These are phyloP conservation scores for Dendroctonus ponderosae DNA, from an alignment of 1,140 invertebrate species.

Conservation along the genomic window DNA sequence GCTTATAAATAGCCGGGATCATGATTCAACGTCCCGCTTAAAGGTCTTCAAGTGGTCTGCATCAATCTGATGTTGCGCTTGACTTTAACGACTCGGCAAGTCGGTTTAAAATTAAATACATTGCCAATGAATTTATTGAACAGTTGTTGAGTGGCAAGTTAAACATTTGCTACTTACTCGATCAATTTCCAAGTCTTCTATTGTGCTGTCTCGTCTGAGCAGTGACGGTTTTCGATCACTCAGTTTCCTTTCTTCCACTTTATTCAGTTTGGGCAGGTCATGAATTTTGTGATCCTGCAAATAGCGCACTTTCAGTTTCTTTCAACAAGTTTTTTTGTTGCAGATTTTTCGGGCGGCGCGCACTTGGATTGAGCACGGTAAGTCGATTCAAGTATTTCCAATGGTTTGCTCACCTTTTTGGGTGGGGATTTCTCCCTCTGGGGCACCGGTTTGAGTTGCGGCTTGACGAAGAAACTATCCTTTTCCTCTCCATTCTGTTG, in stretches of 20 bases:
- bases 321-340: no score
- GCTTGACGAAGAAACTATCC: conserved; percentile 46
- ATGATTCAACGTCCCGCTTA: conserved; percentile 3
- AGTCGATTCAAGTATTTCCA: not conserved
- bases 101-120: conserved; percentile 6
- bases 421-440: conserved; percentile 43
- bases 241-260: conserved; percentile 41
- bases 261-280: conserved; percentile 42
- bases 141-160: no score
- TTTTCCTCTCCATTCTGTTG: conserved; percentile 47
- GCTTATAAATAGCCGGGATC: conserved; percentile 26
- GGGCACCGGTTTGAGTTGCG: conserved; percentile 46
- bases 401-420: conserved; percentile 33
- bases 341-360: no score
- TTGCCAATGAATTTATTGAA: no score
- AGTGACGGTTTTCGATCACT: conserved; percentile 35
- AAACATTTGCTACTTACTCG: conserved; percentile 32
- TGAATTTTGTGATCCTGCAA: conserved; percentile 42
- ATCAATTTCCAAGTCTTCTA: conserved; percentile 38
- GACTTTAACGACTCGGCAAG: not conserved
- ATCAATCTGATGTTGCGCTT: conserved; percentile 3
- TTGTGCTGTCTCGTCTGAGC: conserved; percentile 26
- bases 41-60: conserved; percentile 22
- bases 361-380: no score
- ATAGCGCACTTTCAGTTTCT: not conserved